Conservation (phyloP, 2,797 vertebrate species). For the Miichthys miiuy region DNA sequence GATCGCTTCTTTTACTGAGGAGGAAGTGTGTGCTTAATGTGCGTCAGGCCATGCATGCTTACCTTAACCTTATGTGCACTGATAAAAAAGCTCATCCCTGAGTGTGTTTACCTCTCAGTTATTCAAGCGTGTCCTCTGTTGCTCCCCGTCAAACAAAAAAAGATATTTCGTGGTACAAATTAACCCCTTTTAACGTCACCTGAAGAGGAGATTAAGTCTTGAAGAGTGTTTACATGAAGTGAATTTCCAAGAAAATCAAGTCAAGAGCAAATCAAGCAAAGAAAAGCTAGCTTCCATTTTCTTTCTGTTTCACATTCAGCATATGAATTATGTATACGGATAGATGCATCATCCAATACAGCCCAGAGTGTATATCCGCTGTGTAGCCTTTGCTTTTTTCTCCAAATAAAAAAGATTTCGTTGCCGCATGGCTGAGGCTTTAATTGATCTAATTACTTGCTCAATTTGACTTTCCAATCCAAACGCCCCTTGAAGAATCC, state of each 20-base stretch:
- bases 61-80: neutral
- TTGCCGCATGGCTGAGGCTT: conserved; percentile 33
- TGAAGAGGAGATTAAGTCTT: neutral
- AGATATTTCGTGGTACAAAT: conserved; percentile 1
- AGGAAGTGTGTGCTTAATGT: conserved; percentile 42
- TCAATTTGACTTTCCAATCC: conserved; percentile 60
- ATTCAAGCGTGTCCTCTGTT: neutral
- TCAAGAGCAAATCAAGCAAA: conserved; percentile 8
- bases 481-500: conserved; percentile 51
- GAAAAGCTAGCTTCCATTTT: neutral
- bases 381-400: neutral
- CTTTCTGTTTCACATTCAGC: conserved; percentile 7
- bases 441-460: conserved; percentile 67
- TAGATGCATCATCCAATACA: conserved; percentile 16
- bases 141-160: neutral
- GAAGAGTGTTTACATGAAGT: neutral
- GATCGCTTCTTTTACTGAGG: conserved; percentile 52
- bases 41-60: conserved; percentile 7
- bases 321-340: conserved; percentile 13
- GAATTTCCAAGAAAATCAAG: neutral
- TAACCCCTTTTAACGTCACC: neutral
- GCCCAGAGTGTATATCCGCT: neutral
- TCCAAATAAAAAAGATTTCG: neutral
- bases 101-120: conserved; percentile 1
- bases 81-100: neutral